Evolutionary conservation across 2,113 vertebrate species (phyloP), one percentile per base, ranked within the genome.

Genomic region (Stegostoma tigrinum): DNA sequence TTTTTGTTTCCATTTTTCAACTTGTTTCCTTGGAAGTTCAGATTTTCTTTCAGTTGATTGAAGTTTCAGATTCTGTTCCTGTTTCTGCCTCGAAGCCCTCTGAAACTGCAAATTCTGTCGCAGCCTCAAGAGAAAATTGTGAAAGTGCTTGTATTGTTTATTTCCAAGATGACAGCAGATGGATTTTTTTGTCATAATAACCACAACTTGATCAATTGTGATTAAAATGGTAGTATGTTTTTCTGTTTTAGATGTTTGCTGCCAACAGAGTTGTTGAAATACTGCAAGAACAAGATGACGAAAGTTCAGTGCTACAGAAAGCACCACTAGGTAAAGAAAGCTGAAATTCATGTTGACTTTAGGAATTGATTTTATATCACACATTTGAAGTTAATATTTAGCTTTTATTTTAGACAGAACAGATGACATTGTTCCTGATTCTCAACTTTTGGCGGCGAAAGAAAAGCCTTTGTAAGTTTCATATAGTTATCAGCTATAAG

Each of bases 381-480:
- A 3, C 91, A 45, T 30, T 95, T 72, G 24, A 34, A 24, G 12
- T 72, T 75, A 52, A 94, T 94, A 24, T 42, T 72, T 48, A 2
- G 97, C 24, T 85, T 97, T 97, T 80, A 75, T 96, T 96, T 96
- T 97, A 99, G 99, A 97, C 96, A 96, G 97, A 87, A 96, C 96
- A 15, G 96, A 96, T 61, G 97, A 97, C 96, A 89, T 97, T 96
- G 96, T 98, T 96, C 97, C 98, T 91, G 98, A 98, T 96, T 98
- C 97, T 52, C 98, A 98, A 96, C 97, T 97, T 96, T 95, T 4
- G 78, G 90, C 5, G 24, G 97, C 83, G 96, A 96, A 72, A 96
- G 96, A 55, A 75, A 97, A 96, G 96, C 90, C 96, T 96, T 72
- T 89, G 99, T 99, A 98, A 98, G 99, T 97, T 96, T 24, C 24